A percentile compares a stretch with the other conserved stretches of the same genome.
These are phyloP conservation scores for Heliornis fulica DNA, from an alignment of 2,113 vertebrate genomes.

Conservation along the genomic window DNA sequence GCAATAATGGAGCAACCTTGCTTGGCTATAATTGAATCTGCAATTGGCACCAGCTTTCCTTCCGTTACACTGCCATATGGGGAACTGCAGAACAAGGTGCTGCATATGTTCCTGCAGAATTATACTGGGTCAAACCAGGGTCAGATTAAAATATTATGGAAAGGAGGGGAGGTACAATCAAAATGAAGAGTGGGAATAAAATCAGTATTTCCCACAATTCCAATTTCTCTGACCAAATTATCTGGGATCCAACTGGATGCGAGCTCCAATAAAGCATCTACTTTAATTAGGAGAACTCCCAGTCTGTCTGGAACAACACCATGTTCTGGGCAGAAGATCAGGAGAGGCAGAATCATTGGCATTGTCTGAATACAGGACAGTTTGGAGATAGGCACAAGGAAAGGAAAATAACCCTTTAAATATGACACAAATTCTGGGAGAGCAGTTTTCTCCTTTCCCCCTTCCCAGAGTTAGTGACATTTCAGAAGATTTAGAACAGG, in stretches of 20 bases:
- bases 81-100: slow-evolving; percentile 53
- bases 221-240: not conserved
- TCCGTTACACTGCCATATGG: slow-evolving; percentile 67
- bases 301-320: not conserved
- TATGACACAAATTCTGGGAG: not conserved
- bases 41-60: slow-evolving; percentile 63
- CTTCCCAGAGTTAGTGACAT: not conserved
- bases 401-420: not conserved
- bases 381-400: not conserved
- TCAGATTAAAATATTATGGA: not conserved
- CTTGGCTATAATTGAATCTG: slow-evolving; percentile 71
- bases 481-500: not conserved
- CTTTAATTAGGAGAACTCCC: slow-evolving; percentile 7
- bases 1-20: slow-evolving; percentile 73
- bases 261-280: not conserved
- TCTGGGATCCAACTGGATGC: not conserved
- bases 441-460: not conserved
- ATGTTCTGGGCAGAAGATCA: not conserved
- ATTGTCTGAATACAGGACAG: not conserved
- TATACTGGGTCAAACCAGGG: not conserved
- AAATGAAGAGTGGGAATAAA: not conserved
- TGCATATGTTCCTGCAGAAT: slow-evolving; percentile 45
- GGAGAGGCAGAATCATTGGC: not conserved
- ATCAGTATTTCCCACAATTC: not conserved
- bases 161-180: not conserved